Evolutionary conservation across 1,140 invertebrate genomes (phyloP), one percentile per base, ranked within the genome.

Genomic region (Bombus affinis): DNA sequence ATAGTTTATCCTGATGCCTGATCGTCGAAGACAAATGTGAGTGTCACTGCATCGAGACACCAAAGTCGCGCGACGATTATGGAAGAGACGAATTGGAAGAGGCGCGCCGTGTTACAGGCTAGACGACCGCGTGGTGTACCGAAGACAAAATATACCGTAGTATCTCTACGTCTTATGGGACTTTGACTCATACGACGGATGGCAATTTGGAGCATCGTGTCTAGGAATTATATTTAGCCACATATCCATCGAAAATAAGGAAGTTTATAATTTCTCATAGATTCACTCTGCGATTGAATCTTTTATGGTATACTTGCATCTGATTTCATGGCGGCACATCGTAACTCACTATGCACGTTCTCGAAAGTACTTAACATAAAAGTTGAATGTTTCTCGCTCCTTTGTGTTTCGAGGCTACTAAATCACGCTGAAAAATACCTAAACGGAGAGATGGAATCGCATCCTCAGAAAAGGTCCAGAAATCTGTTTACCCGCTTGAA

Each of bases 1-100:
- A n/a, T 66, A 42, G 76, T 81, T 87, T 32, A 47, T 77, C 37
- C 39, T 53, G 47, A 53, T 53, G 47, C 18, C 87, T 88, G 91
- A 93, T 94, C 89, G 91, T 90, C 89, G 88, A 62, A 62, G 91
- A 89, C 89, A 90, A 91, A 90, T 91, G 89, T 79, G 89, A 80
- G 81, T 42, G 87, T 88, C 85, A 77, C 74, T 71, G 86, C 82
- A 72, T 85, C 88, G 42, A 18, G 75, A 72, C 59, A 12, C 72
- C 37, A n/a, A 57, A n/a, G 62, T n/a, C 22, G 15, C 18, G 35
- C 15, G 12, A 57, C 73, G 44, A 83, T 83, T 75, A 75, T 75
- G 81, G 57, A 75, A 66, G 22, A 66, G 77, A 76, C 66, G 83
- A 66, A 85, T 72, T 68, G 77, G 68, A 53, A 28, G 28, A 18